These are phyloP conservation scores for Artibeus jamaicensis DNA, from an alignment of 2,797 vertebrate species.

Conservation along the genomic window DNA sequence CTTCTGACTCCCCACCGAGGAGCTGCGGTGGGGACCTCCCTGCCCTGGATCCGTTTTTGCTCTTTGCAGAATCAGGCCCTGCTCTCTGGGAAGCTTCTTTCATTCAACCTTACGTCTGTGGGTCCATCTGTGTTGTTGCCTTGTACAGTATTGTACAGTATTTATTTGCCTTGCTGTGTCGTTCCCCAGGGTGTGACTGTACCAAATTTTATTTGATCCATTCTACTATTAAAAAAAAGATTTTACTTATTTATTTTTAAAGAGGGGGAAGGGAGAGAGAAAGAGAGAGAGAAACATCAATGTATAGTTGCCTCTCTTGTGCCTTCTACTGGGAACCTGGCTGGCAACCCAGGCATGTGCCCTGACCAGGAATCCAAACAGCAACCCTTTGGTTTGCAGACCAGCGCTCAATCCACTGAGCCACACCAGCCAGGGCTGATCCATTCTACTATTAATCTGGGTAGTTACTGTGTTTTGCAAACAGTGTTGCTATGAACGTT, in stretches of 20 bases:
- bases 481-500: background rate
- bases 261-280: too few species aligned
- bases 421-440: too few species aligned
- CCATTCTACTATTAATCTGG: background rate
- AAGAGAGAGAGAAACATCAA: too few species aligned
- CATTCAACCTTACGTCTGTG: background rate
- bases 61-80: background rate
- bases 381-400: too few species aligned
- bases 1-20: background rate
- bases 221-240: too few species aligned
- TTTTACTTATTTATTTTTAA: background rate
- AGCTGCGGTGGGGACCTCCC: too few species aligned
- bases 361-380: too few species aligned
- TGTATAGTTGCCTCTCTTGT: too few species aligned
- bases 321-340: too few species aligned
- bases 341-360: too few species aligned
- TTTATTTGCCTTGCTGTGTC: background rate
- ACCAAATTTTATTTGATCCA: background rate
- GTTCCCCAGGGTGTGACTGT: too few species aligned
- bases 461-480: background rate
- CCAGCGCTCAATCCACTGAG: too few species aligned
- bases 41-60: background rate
- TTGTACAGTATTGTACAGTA: rapidly evolving
- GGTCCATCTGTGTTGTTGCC: rapidly evolving
- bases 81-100: background rate